phyloP scores from a whole-genome alignment of 2,797 vertebrate species.

The Lacerta viridis region DNA sequence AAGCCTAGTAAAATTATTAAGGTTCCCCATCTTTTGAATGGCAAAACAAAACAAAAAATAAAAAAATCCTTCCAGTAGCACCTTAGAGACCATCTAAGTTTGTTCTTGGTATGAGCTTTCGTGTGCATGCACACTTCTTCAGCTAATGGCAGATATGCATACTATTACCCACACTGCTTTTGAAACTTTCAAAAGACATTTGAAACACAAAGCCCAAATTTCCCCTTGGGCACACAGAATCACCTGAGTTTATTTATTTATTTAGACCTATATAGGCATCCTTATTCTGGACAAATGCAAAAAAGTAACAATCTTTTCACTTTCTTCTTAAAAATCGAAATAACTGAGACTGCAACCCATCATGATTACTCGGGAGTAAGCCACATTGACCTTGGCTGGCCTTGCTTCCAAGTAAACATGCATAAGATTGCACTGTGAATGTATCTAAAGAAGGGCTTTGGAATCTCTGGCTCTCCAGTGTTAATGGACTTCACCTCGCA shows the following conservation, averaged over 20 bases:
- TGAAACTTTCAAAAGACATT: neutral
- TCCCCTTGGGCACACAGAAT: neutral
- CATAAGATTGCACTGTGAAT: neutral
- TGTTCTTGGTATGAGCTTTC: too few species aligned
- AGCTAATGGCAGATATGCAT: neutral
- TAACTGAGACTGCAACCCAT: neutral
- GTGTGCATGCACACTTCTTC: too few species aligned
- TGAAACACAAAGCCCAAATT: neutral
- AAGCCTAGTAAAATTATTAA: neutral
- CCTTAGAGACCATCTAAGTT: too few species aligned
- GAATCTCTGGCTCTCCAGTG: too few species aligned
- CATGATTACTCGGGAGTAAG: neutral
- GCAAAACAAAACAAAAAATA: neutral
- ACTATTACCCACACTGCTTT: neutral
- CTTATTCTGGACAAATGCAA: neutral
- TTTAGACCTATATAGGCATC: neutral
- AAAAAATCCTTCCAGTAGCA: too few species aligned
- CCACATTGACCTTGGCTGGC: neutral
- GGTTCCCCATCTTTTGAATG: neutral
- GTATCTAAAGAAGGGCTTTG: too few species aligned
- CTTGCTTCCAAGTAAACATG: neutral
- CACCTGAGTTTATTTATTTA: neutral
- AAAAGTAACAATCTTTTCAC: neutral
- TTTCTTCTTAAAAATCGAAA: neutral
- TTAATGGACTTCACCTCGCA: too few species aligned